These are phyloP conservation scores for Drosophila asahinai DNA, from an alignment of 1,140 invertebrate genomes.

Conservation along the genomic window DNA sequence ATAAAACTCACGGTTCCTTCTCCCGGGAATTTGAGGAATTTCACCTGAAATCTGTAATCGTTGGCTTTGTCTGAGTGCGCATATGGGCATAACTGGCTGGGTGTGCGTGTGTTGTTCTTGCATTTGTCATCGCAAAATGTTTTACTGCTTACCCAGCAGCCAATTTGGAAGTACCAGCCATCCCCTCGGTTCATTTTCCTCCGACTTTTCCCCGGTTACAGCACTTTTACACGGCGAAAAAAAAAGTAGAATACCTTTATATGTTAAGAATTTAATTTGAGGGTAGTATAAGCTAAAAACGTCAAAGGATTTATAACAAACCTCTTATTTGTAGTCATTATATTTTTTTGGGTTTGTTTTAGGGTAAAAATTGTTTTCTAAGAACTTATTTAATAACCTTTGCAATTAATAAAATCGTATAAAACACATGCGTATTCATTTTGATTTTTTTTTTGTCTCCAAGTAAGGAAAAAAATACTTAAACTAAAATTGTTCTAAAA, in stretches of 20 bases:
- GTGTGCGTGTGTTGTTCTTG: conserved; percentile 53
- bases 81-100: conserved; percentile 13
- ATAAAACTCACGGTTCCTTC: conserved; percentile 31
- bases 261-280: neutral
- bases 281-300: too few relatives aligned
- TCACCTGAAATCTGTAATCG: conserved; percentile 51
- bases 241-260: too few relatives aligned
- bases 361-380: too few relatives aligned
- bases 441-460: too few relatives aligned
- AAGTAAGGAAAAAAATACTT: too few relatives aligned
- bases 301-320: neutral
- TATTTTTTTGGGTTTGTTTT: neutral
- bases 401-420: too few relatives aligned
- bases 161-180: conserved; percentile 51
- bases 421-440: too few relatives aligned
- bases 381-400: neutral
- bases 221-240: neutral
- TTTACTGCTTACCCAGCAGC: conserved; percentile 64
- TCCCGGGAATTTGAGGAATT: conserved; percentile 58
- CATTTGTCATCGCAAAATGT: conserved; percentile 75
- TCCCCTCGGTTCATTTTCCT: neutral
- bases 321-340: neutral
- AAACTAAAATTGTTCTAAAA: too few relatives aligned
- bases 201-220: neutral
- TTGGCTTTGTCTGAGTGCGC: conserved; percentile 15